Conservation (phyloP, 2,797 vertebrate genomes). For the Columba guinea region DNA sequence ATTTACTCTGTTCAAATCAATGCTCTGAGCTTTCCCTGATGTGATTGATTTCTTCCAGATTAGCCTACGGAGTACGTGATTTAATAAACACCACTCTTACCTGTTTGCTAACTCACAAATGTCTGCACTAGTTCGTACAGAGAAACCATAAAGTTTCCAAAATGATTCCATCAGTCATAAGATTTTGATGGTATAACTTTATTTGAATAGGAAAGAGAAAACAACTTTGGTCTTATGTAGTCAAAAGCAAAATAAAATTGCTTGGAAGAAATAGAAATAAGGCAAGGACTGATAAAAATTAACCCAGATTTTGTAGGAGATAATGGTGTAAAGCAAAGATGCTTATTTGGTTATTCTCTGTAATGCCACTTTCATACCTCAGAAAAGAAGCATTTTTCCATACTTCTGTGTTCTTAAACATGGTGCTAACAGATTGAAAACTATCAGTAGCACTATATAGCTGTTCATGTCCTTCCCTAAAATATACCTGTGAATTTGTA, state of each 20-base stretch:
- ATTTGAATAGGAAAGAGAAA: not conserved
- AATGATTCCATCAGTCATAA: not conserved
- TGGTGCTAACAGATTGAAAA: not conserved
- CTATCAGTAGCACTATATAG: not conserved
- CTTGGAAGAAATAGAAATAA: not conserved
- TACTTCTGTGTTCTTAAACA: not conserved
- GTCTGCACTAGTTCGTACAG: not conserved
- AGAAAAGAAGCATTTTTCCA: not conserved
- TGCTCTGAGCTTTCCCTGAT: conserved; percentile 77
- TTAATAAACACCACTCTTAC: conserved; percentile 76
- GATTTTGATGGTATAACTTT: not conserved
- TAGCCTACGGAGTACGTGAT: conserved; percentile 68
- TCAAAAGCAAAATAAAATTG: not conserved
- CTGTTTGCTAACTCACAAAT: conserved; percentile 33
- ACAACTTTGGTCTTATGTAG: not conserved
- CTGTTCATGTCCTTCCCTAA: not conserved
- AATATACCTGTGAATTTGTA: not conserved
- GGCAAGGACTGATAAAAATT: not conserved
- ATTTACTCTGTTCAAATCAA: conserved; percentile 83
- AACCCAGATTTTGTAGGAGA: not conserved
- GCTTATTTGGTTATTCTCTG: not conserved
- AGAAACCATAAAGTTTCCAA: not conserved
- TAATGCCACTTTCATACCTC: not conserved
- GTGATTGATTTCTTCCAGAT: conserved; percentile 81
- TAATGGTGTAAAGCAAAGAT: not conserved